Evolutionary conservation across 2,113 vertebrate species (phyloP), one percentile per base, ranked within the genome.

Genomic region (Strix uralensis): DNA sequence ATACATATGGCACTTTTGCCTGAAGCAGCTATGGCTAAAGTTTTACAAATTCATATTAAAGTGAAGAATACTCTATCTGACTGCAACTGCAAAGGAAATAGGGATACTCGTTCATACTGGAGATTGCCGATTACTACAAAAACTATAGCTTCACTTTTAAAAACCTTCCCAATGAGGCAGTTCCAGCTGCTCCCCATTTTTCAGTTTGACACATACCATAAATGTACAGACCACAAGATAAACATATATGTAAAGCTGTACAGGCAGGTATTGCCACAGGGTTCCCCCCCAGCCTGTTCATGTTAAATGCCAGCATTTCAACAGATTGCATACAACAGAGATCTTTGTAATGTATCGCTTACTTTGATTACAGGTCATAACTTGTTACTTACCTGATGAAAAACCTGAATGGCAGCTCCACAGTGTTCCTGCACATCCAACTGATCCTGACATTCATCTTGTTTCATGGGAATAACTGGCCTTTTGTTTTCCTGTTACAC

Each of bases 241-340:
- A 90, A 89, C 38, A 34, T 13, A 46, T 29, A n/a, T 36, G 32
- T 88, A 75, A 92, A 94, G 36, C 14, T 91, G 81, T 51, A 79
- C 47, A 69, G 94, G 62, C 81, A 95, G 67, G 92, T 86, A 79
- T 91, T 91, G 91, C 88, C 84, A 82, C 49, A 79, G 73, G 95
- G 57, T 49, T 85, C 13, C 36, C 77, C 61, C 66, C 7, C 5
- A 61, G 57, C 52, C 69, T 26, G 17, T 59, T 95, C 57, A 15
- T 5, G 11, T 54, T 69, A 92, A 79, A 86, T 70, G 73, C 44
- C 32, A 72, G 36, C 15, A 69, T 85, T 96, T 92, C 52, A 94
- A 82, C 57, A 79, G 52, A 89, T 44, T 58, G 46, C 34, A 23
- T 38, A 42, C 67, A 87, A 82, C 69, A 85, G 80, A 89, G 78